Conservation (phyloP, 2,888 invertebrate genomes). For the Terebella lapidaria region DNA sequence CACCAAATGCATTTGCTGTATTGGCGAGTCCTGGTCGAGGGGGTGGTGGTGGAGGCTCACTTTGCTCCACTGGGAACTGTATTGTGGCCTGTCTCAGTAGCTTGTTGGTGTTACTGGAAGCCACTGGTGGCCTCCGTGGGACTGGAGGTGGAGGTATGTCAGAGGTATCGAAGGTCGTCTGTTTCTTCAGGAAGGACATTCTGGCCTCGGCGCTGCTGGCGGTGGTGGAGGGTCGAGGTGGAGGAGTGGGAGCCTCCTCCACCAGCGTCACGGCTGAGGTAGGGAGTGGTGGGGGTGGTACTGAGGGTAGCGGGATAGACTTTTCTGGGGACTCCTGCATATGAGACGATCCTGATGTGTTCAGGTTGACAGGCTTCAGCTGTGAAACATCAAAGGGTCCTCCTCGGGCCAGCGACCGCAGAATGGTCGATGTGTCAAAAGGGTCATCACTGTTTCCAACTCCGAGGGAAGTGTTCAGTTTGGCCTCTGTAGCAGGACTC, state of each 20-base stretch:
- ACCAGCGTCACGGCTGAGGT: background rate
- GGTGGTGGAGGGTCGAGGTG: background rate
- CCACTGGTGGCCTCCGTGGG: background rate
- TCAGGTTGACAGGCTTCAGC: slow-evolving; percentile 1
- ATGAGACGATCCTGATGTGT: background rate
- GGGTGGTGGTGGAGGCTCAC: background rate
- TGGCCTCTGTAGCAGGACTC: background rate
- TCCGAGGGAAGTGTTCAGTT: background rate
- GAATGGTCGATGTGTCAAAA: background rate
- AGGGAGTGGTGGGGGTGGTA: background rate
- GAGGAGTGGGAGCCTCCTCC: background rate
- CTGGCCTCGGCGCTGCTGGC: background rate
- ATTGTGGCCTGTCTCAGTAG: background rate
- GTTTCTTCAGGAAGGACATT: background rate
- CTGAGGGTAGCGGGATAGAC: background rate
- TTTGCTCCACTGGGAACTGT: background rate
- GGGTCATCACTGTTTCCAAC: background rate
- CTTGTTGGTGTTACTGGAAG: background rate
- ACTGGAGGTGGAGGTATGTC: background rate
- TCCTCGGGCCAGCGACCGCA: background rate
- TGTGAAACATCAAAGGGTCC: background rate
- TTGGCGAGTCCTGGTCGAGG: background rate
- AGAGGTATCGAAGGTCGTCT: background rate
- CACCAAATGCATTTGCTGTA: too few species aligned
- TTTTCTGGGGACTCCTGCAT: background rate